These are phyloP conservation scores for Tipula helvola DNA, from an alignment of 2,888 invertebrate genomes.

Conservation along the genomic window DNA sequence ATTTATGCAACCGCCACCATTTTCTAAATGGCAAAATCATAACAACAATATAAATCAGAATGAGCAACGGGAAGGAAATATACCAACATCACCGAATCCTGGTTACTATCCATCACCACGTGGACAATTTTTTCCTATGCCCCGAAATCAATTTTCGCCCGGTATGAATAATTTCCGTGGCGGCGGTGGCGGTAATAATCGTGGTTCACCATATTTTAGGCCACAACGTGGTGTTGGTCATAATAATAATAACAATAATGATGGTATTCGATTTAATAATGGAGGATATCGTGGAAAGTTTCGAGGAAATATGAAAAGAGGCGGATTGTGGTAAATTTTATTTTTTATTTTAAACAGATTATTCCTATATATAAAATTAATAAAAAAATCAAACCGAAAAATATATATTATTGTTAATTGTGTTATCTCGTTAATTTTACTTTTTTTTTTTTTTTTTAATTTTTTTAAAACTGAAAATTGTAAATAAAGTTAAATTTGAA, in stretches of 20 bases:
- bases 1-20: not conserved
- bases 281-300: conserved; percentile 25
- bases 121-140: not conserved
- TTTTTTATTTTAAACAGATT: not conserved
- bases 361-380: not conserved
- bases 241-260: conserved; percentile 8
- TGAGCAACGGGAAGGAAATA: not conserved
- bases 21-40: not conserved
- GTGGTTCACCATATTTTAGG: conserved; percentile 13
- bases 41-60: not conserved
- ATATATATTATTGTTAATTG: not conserved
- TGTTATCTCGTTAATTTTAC: not conserved
- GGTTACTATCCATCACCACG: not conserved
- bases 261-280: not conserved
- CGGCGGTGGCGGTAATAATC: not conserved
- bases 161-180: conserved; percentile 5
- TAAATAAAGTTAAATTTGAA: not conserved
- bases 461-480: not conserved
- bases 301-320: conserved; percentile 22
- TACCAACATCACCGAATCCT: not conserved
- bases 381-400: not conserved
- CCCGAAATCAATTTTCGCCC: not conserved
- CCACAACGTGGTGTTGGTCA: not conserved
- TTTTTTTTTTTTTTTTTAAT: not conserved
- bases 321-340: conserved; percentile 7